phyloP scores from a whole-genome alignment of 2,797 vertebrate species.

The Glossophaga mutica region DNA sequence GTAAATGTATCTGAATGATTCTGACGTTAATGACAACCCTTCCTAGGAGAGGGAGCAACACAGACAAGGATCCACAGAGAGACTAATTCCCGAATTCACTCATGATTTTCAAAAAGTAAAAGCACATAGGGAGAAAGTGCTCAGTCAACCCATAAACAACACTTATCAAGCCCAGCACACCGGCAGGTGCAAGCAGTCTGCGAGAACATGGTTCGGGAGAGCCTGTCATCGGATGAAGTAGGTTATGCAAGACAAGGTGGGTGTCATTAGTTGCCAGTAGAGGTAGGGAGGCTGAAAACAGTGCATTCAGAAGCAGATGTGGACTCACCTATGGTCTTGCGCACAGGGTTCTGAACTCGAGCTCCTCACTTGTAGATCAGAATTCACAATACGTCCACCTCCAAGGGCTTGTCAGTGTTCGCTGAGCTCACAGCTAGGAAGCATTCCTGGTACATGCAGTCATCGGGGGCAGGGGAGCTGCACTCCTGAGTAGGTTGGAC shows the following conservation, averaged over 20 bases:
- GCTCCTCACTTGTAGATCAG: background rate
- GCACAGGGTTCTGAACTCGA: background rate
- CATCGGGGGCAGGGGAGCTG: background rate
- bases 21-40: background rate
- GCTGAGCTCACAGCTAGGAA: background rate
- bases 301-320: background rate
- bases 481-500: background rate
- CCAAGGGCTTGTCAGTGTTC: background rate
- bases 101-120: background rate
- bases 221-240: background rate
- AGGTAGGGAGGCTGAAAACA: background rate
- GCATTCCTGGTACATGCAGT: fast-evolving
- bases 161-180: background rate
- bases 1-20: background rate
- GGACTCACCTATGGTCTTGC: background rate
- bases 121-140: background rate
- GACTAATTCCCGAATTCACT: background rate
- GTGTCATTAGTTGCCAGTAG: background rate
- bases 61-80: background rate
- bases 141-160: background rate
- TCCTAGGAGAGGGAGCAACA: background rate
- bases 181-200: background rate
- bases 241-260: background rate
- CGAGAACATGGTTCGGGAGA: fast-evolving
- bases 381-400: background rate